These are phyloP conservation scores for Gryllus bimaculatus DNA, from an alignment of 1,140 invertebrate genomes.

Conservation along the genomic window DNA sequence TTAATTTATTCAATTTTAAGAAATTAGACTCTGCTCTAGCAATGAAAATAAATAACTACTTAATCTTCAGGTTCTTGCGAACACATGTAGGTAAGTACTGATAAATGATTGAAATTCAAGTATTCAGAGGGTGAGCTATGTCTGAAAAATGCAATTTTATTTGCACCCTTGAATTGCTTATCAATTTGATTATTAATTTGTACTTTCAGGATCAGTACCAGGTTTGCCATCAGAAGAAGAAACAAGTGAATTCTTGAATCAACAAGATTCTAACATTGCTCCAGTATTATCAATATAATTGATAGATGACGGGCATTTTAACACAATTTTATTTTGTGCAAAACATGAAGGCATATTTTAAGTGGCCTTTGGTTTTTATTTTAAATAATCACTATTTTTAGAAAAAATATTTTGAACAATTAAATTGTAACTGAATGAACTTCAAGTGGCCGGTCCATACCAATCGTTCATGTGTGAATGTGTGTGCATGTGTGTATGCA, in stretches of 20 bases:
- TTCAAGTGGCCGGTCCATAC: too few species aligned
- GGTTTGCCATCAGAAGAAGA: background rate
- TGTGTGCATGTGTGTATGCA: too few species aligned
- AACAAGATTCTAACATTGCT: background rate
- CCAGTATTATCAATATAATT: background rate
- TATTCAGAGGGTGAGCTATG: background rate
- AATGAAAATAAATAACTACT: constrained; percentile 35
- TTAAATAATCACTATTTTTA: too few species aligned
- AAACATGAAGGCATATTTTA: too few species aligned
- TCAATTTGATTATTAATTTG: background rate
- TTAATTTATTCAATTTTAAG: constrained; percentile 38
- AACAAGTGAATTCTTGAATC: background rate
- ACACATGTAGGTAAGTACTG: constrained; percentile 25
- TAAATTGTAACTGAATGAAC: too few species aligned
- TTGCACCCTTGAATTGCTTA: background rate
- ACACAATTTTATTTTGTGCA: too few species aligned
- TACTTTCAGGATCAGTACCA: background rate
- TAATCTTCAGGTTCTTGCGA: constrained; percentile 34
- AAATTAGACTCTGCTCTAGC: constrained; percentile 34
- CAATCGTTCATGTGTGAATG: too few species aligned
- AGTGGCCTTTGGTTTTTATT: too few species aligned
- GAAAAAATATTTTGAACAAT: too few species aligned
- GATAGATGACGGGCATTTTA: too few species aligned
- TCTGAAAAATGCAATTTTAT: background rate
- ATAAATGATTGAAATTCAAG: background rate